Evolutionary conservation across 2,888 invertebrate genomes (phyloP).

Genomic region (Chaitophorus viminalis): DNA sequence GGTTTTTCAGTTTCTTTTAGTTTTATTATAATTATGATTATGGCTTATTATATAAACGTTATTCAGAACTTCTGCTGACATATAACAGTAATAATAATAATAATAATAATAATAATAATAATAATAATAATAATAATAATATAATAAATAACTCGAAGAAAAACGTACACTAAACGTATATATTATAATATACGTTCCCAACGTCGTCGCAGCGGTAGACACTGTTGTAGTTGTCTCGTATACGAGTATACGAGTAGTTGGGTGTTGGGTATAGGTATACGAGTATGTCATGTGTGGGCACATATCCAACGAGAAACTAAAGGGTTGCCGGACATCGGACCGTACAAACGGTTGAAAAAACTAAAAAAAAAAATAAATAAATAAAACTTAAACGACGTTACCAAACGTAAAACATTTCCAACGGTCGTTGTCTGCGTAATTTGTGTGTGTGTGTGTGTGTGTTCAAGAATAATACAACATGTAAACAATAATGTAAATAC

Average conservation of each 20-base stretch:
- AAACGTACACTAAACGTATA: background rate
- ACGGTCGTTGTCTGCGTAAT: background rate
- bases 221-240: background rate
- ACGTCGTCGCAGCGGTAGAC: background rate
- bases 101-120: no score
- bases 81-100: no score
- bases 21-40: background rate
- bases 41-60: background rate
- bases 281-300: no score
- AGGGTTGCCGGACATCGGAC: conserved; percentile 4
- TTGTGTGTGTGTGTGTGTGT: background rate
- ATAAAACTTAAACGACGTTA: background rate
- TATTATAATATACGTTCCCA: conserved; percentile 11
- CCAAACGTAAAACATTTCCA: background rate
- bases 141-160: no score
- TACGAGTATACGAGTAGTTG: background rate
- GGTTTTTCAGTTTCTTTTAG: background rate
- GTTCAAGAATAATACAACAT: background rate
- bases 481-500: conserved; percentile 1
- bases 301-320: conserved; percentile 28
- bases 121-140: no score
- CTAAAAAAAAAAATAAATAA: background rate
- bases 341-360: background rate
- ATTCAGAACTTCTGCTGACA: no score
- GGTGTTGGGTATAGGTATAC: no score